A percentile compares a stretch with the other conserved stretches of the same genome.
Evolutionary conservation across 2,797 vertebrate genomes (phyloP).

Genomic region (Picus viridis): DNA sequence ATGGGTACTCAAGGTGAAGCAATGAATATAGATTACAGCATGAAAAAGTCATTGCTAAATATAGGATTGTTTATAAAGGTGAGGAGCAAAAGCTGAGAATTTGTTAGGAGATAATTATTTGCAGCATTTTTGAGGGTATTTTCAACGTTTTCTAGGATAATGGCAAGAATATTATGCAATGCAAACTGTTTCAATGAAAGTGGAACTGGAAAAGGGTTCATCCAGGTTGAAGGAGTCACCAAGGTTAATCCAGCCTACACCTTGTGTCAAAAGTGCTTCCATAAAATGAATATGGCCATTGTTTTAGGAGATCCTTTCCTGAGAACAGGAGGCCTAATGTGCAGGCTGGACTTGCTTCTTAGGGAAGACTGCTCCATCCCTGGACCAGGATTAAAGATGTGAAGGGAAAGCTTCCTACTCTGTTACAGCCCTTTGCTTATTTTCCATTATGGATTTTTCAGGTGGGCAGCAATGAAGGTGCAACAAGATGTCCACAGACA

Average conservation of each 20-base stretch:
- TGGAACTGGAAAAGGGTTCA: background rate
- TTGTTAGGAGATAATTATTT: background rate
- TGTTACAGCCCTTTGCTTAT: fast-evolving
- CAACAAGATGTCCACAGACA: background rate
- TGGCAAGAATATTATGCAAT: background rate
- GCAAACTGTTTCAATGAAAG: background rate
- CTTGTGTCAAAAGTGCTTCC: background rate
- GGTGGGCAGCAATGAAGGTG: background rate
- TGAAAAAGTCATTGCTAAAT: background rate
- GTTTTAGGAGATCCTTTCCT: background rate
- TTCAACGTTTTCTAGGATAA: background rate
- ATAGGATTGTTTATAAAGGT: background rate
- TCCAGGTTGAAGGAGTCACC: background rate
- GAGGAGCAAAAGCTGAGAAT: background rate
- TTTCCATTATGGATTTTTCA: background rate
- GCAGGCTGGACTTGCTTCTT: background rate
- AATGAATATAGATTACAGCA: background rate
- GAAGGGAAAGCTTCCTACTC: background rate
- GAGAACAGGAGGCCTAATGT: background rate
- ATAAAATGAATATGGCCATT: background rate
- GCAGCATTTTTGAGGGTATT: background rate
- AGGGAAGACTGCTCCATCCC: background rate
- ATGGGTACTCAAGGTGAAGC: background rate
- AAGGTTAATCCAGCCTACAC: background rate
- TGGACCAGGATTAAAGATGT: background rate